Percentiles rank a stretch among this genome's conserved stretches.
These are phyloP conservation scores for Cyclargus thomasi DNA, from an alignment of 1,140 invertebrate genomes.

Conservation along the genomic window DNA sequence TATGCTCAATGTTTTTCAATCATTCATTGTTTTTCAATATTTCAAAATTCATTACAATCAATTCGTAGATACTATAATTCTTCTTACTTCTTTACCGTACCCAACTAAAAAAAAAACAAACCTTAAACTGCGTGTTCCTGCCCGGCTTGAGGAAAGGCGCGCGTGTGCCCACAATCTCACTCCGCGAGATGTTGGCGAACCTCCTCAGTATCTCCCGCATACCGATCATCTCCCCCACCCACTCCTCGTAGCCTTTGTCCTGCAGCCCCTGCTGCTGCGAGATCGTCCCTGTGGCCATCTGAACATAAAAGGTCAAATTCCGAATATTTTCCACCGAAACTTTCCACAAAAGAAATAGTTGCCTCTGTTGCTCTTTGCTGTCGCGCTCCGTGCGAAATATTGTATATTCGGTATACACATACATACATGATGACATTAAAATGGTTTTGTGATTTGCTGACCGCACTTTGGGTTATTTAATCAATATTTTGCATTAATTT, in stretches of 20 bases:
- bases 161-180: conserved; percentile 90
- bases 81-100: too few species aligned
- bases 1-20: too few species aligned
- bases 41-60: too few species aligned
- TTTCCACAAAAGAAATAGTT: not conserved
- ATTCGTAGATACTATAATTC: too few species aligned
- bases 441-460: not conserved
- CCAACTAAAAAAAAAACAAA: conserved; percentile 41
- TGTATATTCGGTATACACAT: too few species aligned
- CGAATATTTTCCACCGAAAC: not conserved
- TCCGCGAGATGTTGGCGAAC: conserved; percentile 88
- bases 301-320: conserved; percentile 10
- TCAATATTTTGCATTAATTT: not conserved
- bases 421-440: too few species aligned
- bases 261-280: conserved; percentile 88
- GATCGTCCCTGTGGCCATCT: conserved; percentile 91
- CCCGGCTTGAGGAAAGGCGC: conserved; percentile 94
- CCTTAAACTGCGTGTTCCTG: conserved; percentile 93
- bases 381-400: not conserved
- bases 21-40: too few species aligned
- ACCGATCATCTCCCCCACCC: conserved; percentile 94
- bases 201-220: conserved; percentile 91
- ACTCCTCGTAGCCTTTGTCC: conserved; percentile 92
- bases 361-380: not conserved
- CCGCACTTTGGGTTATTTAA: too few species aligned